Conservation (phyloP, 1,140 invertebrate species). For the Drosophila lowei region DNA sequence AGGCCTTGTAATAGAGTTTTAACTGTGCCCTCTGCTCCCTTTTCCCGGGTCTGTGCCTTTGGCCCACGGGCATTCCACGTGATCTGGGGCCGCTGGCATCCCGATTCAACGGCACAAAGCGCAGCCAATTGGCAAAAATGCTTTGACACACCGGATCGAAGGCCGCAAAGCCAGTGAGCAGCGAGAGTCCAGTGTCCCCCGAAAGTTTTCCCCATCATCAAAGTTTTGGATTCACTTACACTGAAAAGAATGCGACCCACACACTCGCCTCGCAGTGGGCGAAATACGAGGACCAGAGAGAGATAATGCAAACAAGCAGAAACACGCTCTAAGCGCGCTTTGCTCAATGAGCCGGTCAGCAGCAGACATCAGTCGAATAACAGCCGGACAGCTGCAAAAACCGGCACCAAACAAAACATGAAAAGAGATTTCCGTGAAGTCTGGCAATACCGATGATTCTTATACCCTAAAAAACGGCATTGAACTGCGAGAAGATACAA, state of each 20-base stretch:
- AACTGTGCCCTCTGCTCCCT: conserved; percentile 11
- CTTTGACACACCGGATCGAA: conserved; percentile 39
- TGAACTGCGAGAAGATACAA: too few species aligned
- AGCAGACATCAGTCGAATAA: conserved; percentile 22
- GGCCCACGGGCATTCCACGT: too few species aligned
- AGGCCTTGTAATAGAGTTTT: conserved; percentile 38
- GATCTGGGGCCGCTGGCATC: conserved; percentile 13
- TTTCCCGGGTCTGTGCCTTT: not conserved
- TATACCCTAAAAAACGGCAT: too few species aligned
- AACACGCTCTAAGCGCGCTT: conserved; percentile 45
- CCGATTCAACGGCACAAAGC: conserved; percentile 29
- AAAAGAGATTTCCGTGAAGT: too few species aligned
- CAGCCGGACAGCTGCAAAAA: conserved; percentile 23
- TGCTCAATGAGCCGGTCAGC: conserved; percentile 43
- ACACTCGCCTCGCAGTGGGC: too few species aligned
- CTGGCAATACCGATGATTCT: too few species aligned
- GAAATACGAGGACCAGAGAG: not conserved
- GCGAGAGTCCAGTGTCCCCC: not conserved
- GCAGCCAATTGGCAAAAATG: conserved; percentile 58
- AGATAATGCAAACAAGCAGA: conserved; percentile 51
- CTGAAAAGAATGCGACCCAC: conserved; percentile 18
- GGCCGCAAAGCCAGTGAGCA: conserved; percentile 8
- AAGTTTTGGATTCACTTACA: conserved; percentile 48
- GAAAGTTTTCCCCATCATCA: not conserved
- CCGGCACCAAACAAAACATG: not conserved